Base-by-base conservation (phyloP, 2,113 vertebrate genomes). In the Cyanoramphus novaezelandiae region DNA sequence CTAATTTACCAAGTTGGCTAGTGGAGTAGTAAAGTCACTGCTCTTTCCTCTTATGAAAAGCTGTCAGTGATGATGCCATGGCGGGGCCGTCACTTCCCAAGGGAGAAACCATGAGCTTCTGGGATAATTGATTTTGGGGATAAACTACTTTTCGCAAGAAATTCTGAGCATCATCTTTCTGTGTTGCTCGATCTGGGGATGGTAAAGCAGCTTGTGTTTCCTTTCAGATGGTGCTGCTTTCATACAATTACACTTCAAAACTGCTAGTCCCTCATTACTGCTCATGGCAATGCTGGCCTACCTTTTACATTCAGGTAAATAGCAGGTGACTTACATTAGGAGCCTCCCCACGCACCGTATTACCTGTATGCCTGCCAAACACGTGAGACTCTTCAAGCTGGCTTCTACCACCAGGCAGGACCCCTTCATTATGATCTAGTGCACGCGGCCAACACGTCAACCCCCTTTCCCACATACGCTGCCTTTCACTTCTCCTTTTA, bases 401-500 rank as follows among this genome's bases (percentile, higher is more conserved):
- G 14, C 46, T 82, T 53, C 17, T 71, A 52, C 47, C n/a, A 90
- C 5, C 27, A 63, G 19, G 68, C 50, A 67, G 20, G 55, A 92
- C 4, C 4, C 57, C 21, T 21, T 10, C 1, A 2, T 19, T 63
- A 47, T 24, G 53, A 72, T 7, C 25, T 50, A 33, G 17, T 70
- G 49, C 41, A 70, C 33, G 4, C 1, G 11, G 46, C 31, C 41
- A 82, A 27, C 1, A 19, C n/a, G 28, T 8, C 31, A 87, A 44
- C 29, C 19, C 0, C 0, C 57, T 71, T 78, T 69, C 35, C 44
- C 57, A 14, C 17, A 8, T 13, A 46, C 0, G 1, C 12, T 13
- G 43, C 33, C 55, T 55, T 82, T 76, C 18, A 16, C 23, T 70
- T 76, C 14, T 67, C 43, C 41, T 78, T 25, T 4, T 29, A 79